Base-by-base conservation (phyloP, 1,140 invertebrate genomes). In the Sweltsa coloradensis region DNA sequence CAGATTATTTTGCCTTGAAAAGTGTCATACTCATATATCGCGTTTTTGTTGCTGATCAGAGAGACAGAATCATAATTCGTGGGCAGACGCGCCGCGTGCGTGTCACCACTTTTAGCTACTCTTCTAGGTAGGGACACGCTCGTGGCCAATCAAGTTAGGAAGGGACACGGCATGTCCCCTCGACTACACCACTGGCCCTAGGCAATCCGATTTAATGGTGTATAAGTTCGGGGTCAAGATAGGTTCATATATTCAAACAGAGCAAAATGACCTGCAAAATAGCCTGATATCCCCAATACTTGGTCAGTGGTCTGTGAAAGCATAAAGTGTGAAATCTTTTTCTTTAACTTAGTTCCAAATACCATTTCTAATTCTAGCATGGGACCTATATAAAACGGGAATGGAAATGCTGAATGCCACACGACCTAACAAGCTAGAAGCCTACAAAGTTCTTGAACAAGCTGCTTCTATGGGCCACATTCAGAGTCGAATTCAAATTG, bases 391-490 rank as follows among this genome's bases (percentile, higher is more conserved):
- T 56, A 75, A 81, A 23, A 67, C 68, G 27, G 83, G 80, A 2
- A 67, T 78, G 55, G 62, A 57, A 34, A 68, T 83, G 44, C 63
- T 87, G 16, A 80, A 82, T 53, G 75, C 78, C 23, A 78, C 76
- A 5, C 70, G 73, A 21, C 70, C 77, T 1, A 78, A 85, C 56
- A 75, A 79, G 51, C 63, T 67, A 0, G 71, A 72, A 45, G 78
- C 79, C 5, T 85, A 83, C 55, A 65, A 73, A 36, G 59, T 84
- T 31, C 66, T 94, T 5, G 69, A 77, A 23, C 65, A 78, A 51
- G 86, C 92, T 1, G 83, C 89, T 0, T 75, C 80, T 36, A 66
- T 81, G 16, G 89, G 88, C 26, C 87, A 95, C 60, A 66, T 68
- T 4, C 78, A 83, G 53, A 85, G 93, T 0, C 74, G 81, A 59